Conservation (phyloP, 1,140 invertebrate species). For the Vanessa tameamea region DNA sequence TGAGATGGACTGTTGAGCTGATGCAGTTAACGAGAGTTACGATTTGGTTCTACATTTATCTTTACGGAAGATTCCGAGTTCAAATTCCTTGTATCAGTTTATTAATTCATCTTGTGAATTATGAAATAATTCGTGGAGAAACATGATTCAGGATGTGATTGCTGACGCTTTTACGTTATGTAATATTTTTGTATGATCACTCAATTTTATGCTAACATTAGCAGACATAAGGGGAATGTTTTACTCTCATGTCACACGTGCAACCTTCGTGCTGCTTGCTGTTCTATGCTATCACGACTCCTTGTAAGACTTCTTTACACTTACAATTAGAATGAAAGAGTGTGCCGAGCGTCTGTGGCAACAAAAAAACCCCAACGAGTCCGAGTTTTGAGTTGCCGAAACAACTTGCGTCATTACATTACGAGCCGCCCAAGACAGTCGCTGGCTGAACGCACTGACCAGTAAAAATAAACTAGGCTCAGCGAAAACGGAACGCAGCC, state of each 20-base stretch:
- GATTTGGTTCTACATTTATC: too few species aligned
- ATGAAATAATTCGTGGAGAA: too few species aligned
- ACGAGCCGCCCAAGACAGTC: conserved; percentile 51
- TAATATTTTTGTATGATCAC: too few species aligned
- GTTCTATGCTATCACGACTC: conserved; percentile 4
- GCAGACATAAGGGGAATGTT: too few species aligned
- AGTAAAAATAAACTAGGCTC: conserved; percentile 48
- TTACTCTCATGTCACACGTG: neutral
- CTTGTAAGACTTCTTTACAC: conserved; percentile 3
- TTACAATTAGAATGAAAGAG: conserved; percentile 29
- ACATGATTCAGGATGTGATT: too few species aligned
- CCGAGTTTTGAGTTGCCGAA: conserved; percentile 57
- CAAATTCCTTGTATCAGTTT: too few species aligned
- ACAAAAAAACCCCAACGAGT: conserved; percentile 60
- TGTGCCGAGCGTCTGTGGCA: conserved; percentile 44
- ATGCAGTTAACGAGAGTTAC: too few species aligned
- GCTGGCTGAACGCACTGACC: conserved; percentile 31
- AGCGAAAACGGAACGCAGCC: conserved; percentile 47
- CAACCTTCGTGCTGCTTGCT: neutral
- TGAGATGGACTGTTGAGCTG: too few species aligned
- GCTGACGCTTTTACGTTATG: too few species aligned
- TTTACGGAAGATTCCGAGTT: too few species aligned
- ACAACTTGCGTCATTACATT: conserved; percentile 70
- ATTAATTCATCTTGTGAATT: too few species aligned
- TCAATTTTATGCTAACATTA: too few species aligned